Evolutionary conservation across 2,113 vertebrate genomes (phyloP), one percentile per base, ranked within the genome.

Genomic region (Ornithorhynchus anatinus): DNA sequence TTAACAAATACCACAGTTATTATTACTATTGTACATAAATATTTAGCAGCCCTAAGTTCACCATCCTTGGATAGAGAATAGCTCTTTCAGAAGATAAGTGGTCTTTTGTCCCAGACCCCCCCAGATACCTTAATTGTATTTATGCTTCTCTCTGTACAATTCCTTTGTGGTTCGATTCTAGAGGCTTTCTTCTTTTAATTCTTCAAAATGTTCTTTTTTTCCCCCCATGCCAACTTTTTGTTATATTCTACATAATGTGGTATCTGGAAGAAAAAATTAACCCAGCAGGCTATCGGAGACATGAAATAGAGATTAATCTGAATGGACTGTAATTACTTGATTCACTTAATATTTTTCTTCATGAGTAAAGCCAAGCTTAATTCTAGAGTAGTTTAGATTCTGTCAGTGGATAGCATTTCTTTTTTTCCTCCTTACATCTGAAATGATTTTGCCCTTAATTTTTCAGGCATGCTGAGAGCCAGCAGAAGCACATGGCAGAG

Each of bases 401-500:
- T 37, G n/a, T 23, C 31, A 31, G 29, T 23, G 27, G 22, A 63
- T 39, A 38, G 39, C 16, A 32, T 6, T 36, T 29, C 5, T 22
- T 39, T 5, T 42, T 52, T 25, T 42, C 23, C 38, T 32, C 10
- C 32, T 51, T 17, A 3, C 31, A 10, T 4, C 42, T 81, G n/a
- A 78, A 43, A 0, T 16, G 7, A 4, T 35, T 10, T 31, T 68
- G 16, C 45, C 22, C 23, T 66, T 62, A 3, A 32, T 80, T 77
- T 73, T 54, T 63, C 91, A 99, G 98, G 86, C 98, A 99, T 48
- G 98, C 98, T 1, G 97, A 99, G 87, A 99, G 97, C 72, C 98
- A 99, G 91, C 98, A 99, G 93, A 99, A 97, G 93, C 97, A 99
- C 94, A 88, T 99, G 97, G 95, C 97, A 65, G 97, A 99, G 94